Evolutionary conservation across 92 coral and sea anemone genomes (phyloP), one percentile per base, ranked within the genome.

Genomic region (Epizoanthus illoricatus): DNA sequence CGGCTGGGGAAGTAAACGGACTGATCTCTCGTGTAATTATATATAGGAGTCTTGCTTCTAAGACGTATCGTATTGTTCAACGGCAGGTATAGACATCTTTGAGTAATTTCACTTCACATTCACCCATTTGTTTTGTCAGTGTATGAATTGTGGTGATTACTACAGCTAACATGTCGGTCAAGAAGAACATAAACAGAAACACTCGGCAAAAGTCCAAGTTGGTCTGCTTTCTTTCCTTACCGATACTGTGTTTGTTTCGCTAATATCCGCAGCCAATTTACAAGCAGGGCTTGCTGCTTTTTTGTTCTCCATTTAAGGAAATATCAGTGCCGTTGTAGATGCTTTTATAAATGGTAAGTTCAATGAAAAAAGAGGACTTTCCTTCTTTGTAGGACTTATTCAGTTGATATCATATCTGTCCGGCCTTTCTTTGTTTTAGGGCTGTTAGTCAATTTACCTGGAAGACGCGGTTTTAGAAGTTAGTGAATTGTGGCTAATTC

Each of bases 291-390:
- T 63, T 62, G 60, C n/a, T 61, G 15, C 59, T 62, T 78, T 28
- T 63, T 64, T 63, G 65, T 40, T 42, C 57, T 63, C 61, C 69
- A 23, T 78, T 36, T 28, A 75, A 75, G 81, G 62, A 75, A 40
- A 74, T 47, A 74, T 74, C 80, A 74, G 28, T 18, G 52, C n/a
- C 55, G 3, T 18, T 54, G 33, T 13, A 16, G 66, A 39, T 28
- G 20, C 7, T 71, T 52, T 71, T 43, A n/a, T 2, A 47, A 71
- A 71, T 71, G 5, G 13, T 57, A 71, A 23, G 58, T 45, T 19
- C 52, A 49, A 49, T 71, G 10, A 41, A 71, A 71, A 49, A 57
- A 43, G 58, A 47, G 60, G 76, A 43, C n/a, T 39, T 19, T 45
- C 60, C 23, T 16, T 71, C 52, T 71, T 47, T 20, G 21, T 68